A percentile compares a stretch with the other conserved stretches of the same genome.
phyloP scores from a whole-genome alignment of 2,888 invertebrate species.

The Agrotis puta region DNA sequence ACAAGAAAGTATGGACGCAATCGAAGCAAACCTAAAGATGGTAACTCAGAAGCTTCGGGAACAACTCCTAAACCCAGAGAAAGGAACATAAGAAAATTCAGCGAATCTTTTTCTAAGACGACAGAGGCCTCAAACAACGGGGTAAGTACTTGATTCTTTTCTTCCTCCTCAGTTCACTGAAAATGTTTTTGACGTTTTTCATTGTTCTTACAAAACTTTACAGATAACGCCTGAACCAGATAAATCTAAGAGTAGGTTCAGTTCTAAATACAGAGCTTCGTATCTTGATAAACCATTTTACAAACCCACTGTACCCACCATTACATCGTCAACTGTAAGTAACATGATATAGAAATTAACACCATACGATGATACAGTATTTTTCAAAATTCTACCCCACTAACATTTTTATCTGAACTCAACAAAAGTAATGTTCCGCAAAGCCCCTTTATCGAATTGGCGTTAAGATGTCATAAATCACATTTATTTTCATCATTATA shows the following conservation, averaged over 20 bases:
- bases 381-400: slow-evolving; percentile 58
- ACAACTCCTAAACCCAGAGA: slow-evolving; percentile 76
- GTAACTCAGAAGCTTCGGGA: slow-evolving; percentile 68
- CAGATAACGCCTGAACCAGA: slow-evolving; percentile 86
- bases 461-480: slow-evolving; percentile 70
- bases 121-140: slow-evolving; percentile 85
- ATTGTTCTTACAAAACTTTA: slow-evolving; percentile 68
- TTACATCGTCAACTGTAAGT: slow-evolving; percentile 90
- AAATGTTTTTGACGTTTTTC: slow-evolving; percentile 18
- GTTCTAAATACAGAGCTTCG: slow-evolving; percentile 91
- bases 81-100: slow-evolving; percentile 79
- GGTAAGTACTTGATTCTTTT: slow-evolving; percentile 78
- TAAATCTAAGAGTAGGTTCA: slow-evolving; percentile 90
- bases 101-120: slow-evolving; percentile 83
- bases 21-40: slow-evolving; percentile 69
- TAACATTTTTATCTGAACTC: slow-evolving; percentile 31
- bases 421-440: slow-evolving; percentile 64
- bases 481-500: slow-evolving; percentile 44
- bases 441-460: slow-evolving; percentile 90
- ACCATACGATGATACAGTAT: slow-evolving; percentile 40
- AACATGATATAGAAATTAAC: slow-evolving; percentile 67
- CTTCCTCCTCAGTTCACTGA: not conserved
- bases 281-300: slow-evolving; percentile 91
- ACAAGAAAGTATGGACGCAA: slow-evolving; percentile 82
- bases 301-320: slow-evolving; percentile 92